Evolutionary conservation across 2,888 invertebrate species (phyloP), one percentile per base, ranked within the genome.

Genomic region (Thyatira batis): DNA sequence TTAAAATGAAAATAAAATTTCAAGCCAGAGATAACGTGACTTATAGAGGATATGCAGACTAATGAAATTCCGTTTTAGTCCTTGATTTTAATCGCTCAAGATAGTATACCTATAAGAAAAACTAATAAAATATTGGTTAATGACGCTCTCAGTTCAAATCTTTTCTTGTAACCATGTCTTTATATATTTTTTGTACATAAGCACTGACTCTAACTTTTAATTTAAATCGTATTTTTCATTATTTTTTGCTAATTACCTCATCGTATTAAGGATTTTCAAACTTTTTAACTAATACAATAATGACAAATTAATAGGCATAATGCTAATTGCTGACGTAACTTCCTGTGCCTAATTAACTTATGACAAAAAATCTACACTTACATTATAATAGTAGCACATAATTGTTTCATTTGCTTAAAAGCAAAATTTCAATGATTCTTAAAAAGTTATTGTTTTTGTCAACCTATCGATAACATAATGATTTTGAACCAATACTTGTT

Each of bases 191-290:
- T 17, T 39, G 39, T 39, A 39, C 1, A 13, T 39, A 5, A 2
- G 5, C n/a, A 11, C 13, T 30, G 9, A 30, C 3, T 4, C 17
- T 39, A 52, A 21, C 23, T 46, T 49, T 39, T 25, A 51, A 28
- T 53, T 46, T 51, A 43, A 43, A 45, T 33, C 50, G 49, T 49
- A 43, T 43, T 33, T 50, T 50, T 57, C 60, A 59, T n/a, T 60
- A 50, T 56, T 59, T 65, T 55, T 54, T 58, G 13, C 60, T 58
- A 51, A 67, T 60, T 67, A 73, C 69, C 71, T 73, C 72, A 69
- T 69, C 60, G 69, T 69, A 59, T 58, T 69, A 68, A 17, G 66
- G 55, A 55, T 61, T 57, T 63, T 56, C 59, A 55, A 52, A 55
- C 57, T 23, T 46, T 20, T 13, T 8, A 21, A 2, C 1, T 21